Conservation (phyloP, 1,140 invertebrate genomes). For the Gryon sp. region DNA sequence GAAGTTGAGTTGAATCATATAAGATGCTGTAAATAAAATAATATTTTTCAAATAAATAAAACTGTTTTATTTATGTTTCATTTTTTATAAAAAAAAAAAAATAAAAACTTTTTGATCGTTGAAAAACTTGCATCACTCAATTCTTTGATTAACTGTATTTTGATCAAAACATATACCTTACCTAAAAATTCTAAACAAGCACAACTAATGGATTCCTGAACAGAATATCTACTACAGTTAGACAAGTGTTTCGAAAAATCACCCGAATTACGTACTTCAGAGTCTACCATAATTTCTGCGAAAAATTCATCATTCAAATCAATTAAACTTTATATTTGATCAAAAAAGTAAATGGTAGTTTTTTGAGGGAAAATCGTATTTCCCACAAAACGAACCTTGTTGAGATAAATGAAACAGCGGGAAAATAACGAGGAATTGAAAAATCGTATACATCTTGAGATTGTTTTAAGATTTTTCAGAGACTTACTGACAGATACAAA, state of each 20-base stretch:
- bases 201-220: constrained; percentile 27
- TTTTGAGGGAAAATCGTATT: background rate
- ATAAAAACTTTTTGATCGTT: background rate
- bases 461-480: too few relatives aligned
- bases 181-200: constrained; percentile 37
- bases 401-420: constrained; percentile 23
- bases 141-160: constrained; percentile 27
- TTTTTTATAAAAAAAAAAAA: too few relatives aligned
- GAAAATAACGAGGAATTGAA: constrained; percentile 30
- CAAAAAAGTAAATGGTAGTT: too few relatives aligned
- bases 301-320: constrained; percentile 18
- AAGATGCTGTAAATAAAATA: too few relatives aligned
- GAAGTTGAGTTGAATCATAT: too few relatives aligned
- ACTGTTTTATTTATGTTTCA: too few relatives aligned
- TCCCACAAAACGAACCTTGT: constrained; percentile 41
- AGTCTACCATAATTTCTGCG: constrained; percentile 18
- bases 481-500: constrained; percentile 6
- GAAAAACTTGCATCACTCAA: constrained; percentile 12
- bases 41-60: too few relatives aligned
- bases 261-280: background rate
- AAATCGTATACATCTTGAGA: constrained; percentile 29
- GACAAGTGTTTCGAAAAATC: background rate
- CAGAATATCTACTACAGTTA: constrained; percentile 41
- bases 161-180: constrained; percentile 21
- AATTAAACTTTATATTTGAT: background rate